These are phyloP conservation scores for Gorsachius magnificus DNA, from an alignment of 2,797 vertebrate species.

Conservation along the genomic window DNA sequence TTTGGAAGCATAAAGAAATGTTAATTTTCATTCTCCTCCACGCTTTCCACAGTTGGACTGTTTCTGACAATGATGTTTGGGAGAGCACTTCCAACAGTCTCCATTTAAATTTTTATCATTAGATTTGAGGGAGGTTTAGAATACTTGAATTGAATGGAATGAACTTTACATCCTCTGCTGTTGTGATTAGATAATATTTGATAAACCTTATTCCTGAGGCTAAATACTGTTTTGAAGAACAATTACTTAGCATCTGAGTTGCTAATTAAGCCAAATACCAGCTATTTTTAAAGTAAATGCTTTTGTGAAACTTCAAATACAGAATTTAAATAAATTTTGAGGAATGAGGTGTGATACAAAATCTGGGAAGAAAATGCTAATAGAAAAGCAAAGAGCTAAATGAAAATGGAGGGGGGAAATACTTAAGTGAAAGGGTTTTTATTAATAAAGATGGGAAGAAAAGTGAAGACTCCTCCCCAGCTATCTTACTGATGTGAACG, in stretches of 20 bases:
- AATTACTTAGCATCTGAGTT: not conserved
- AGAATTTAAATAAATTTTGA: not conserved
- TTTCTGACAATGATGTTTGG: not conserved
- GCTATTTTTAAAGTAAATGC: not conserved
- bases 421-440: not conserved
- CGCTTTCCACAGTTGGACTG: fast-evolving
- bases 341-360: not conserved
- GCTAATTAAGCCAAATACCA: not conserved
- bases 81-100: not conserved
- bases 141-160: not conserved
- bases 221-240: not conserved
- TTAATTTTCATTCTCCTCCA: not conserved
- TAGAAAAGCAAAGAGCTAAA: not conserved
- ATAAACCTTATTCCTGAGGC: not conserved
- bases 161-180: not conserved
- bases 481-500: not conserved
- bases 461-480: not conserved
- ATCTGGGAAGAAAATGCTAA: not conserved
- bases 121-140: not conserved
- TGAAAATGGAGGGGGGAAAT: not conserved
- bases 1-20: not conserved
- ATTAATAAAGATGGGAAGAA: not conserved
- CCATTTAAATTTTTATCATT: not conserved
- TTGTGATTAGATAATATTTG: not conserved
- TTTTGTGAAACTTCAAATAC: not conserved